Evolutionary conservation across 2,888 invertebrate species (phyloP).

Genomic region (Drosophila neutralis): DNA sequence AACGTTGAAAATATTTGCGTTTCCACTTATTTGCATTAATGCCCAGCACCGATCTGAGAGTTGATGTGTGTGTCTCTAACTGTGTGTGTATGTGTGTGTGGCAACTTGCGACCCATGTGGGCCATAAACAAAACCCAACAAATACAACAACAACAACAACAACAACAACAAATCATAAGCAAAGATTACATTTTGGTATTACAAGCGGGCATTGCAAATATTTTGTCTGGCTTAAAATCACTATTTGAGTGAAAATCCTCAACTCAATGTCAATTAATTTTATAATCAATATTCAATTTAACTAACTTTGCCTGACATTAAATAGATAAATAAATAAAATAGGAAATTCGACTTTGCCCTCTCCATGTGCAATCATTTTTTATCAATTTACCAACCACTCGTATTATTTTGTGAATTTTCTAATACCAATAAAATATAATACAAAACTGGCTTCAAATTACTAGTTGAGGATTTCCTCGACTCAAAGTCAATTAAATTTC

Average conservation of each 20-base stretch:
- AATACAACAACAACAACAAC: slow-evolving; percentile 5
- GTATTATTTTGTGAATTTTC: not conserved
- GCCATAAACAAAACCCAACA: slow-evolving; percentile 27
- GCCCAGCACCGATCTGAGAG: slow-evolving; percentile 56
- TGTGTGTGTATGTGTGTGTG: slow-evolving; percentile 11
- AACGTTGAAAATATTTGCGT: slow-evolving; percentile 78
- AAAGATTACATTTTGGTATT: slow-evolving; percentile 53
- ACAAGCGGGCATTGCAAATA: slow-evolving; percentile 24
- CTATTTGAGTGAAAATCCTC: slow-evolving; percentile 26
- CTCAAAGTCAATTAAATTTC: not conserved
- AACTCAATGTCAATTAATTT: slow-evolving; percentile 1
- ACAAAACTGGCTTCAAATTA: not conserved
- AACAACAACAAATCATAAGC: slow-evolving; percentile 37
- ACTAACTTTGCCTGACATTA: not conserved
- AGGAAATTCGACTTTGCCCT: not conserved
- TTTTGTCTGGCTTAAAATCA: slow-evolving; percentile 21
- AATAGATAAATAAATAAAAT: not conserved
- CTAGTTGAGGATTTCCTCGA: not conserved
- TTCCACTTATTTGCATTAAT: slow-evolving; percentile 79
- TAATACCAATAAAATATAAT: not conserved
- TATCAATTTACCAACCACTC: not conserved
- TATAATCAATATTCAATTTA: not conserved
- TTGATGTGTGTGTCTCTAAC: slow-evolving; percentile 27
- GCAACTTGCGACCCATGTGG: slow-evolving; percentile 44
- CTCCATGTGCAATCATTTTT: rapidly evolving